These are phyloP conservation scores for Brachyistius frenatus DNA, from an alignment of 2,113 vertebrate genomes.

Conservation along the genomic window DNA sequence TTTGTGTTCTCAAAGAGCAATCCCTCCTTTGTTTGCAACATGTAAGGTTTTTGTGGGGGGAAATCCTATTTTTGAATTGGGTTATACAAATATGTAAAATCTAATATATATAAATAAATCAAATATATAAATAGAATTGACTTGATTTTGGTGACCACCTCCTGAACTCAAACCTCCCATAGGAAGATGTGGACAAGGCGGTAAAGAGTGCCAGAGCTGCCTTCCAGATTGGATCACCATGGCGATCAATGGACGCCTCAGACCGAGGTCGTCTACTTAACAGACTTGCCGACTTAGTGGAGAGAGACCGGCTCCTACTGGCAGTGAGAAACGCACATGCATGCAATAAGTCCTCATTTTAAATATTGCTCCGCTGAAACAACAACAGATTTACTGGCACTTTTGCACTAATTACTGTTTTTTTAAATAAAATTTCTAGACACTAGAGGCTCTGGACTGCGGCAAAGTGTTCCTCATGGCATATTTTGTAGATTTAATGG, in stretches of 20 bases:
- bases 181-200: slow-evolving; percentile 89
- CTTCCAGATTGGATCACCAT: slow-evolving; percentile 89
- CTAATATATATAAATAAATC: too few relatives aligned
- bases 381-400: background rate
- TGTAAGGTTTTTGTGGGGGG: too few relatives aligned
- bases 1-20: too few relatives aligned
- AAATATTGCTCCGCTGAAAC: background rate
- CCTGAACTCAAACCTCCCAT: background rate
- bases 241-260: slow-evolving; percentile 92
- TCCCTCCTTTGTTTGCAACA: too few relatives aligned
- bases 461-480: slow-evolving; percentile 89
- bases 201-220: slow-evolving; percentile 89
- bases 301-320: slow-evolving; percentile 86
- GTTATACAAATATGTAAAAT: too few relatives aligned
- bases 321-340: slow-evolving; percentile 84
- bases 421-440: slow-evolving; percentile 76
- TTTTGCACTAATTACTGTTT: background rate
- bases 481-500: slow-evolving; percentile 87
- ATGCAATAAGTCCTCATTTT: background rate
- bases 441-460: slow-evolving; percentile 88
- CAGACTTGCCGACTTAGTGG: slow-evolving; percentile 89
- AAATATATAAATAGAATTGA: too few relatives aligned
- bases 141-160: background rate
- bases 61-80: too few relatives aligned
- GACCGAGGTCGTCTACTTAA: slow-evolving; percentile 86